These are phyloP conservation scores for Limulus polyphemus DNA, from an alignment of 2,888 invertebrate species.

Conservation along the genomic window DNA sequence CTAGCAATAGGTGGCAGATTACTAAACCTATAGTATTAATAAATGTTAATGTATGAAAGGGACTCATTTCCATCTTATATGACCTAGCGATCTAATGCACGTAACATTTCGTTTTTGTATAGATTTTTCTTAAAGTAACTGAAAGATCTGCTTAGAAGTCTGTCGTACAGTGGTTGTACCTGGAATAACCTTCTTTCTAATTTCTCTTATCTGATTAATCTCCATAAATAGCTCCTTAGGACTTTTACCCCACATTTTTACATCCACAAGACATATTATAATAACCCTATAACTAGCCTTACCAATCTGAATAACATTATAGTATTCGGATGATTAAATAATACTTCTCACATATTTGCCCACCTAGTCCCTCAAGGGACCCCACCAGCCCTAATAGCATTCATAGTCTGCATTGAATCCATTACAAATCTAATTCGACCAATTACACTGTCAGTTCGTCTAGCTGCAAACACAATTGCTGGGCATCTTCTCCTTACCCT, in stretches of 20 bases:
- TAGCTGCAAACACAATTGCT: slow-evolving; percentile 65
- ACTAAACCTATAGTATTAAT: no score
- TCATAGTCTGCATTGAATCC: slow-evolving; percentile 61
- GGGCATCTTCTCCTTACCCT: slow-evolving; percentile 52
- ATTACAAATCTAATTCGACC: slow-evolving; percentile 60
- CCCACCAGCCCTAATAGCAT: slow-evolving; percentile 50
- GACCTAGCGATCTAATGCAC: no score
- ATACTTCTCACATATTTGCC: slow-evolving; percentile 50
- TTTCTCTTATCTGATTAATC: slow-evolving; percentile 45
- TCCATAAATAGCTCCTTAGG: slow-evolving; percentile 56
- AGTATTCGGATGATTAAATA: slow-evolving; percentile 51
- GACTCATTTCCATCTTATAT: no score
- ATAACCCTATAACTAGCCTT: slow-evolving; percentile 48
- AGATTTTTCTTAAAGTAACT: no score
- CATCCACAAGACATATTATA: slow-evolving; percentile 50
- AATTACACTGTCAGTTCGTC: slow-evolving; percentile 52
- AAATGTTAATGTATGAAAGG: no score
- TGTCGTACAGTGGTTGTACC: no score
- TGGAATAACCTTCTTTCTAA: no score
- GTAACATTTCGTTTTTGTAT: no score
- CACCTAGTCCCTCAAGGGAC: slow-evolving; percentile 57
- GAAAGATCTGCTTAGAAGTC: no score
- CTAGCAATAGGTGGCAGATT: no score
- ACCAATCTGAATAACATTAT: slow-evolving; percentile 53
- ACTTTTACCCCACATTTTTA: slow-evolving; percentile 57